These are phyloP conservation scores for Neelides folsomi DNA, from an alignment of 2,888 invertebrate species.

Conservation along the genomic window DNA sequence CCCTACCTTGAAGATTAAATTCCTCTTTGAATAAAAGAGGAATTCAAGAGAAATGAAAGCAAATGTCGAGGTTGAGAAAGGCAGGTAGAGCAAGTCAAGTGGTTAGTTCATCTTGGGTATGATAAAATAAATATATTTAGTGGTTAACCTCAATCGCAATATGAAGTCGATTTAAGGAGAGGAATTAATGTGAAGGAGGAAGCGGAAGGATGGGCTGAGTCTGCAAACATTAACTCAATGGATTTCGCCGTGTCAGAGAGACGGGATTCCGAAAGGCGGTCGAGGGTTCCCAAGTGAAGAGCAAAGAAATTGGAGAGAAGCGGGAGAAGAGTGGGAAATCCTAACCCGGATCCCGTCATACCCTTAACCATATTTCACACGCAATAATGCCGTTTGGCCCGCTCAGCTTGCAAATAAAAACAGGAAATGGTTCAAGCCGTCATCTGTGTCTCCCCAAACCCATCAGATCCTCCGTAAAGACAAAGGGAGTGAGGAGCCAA, in stretches of 20 bases:
- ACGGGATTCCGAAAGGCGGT: slow-evolving; percentile 14
- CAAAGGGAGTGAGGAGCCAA: slow-evolving; percentile 5
- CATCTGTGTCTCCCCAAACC: slow-evolving; percentile 20
- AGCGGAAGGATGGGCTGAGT: slow-evolving; percentile 17
- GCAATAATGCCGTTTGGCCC: slow-evolving; percentile 25
- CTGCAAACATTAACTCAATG: slow-evolving; percentile 18
- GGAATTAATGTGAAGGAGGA: slow-evolving; percentile 6
- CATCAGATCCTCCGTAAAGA: slow-evolving; percentile 21
- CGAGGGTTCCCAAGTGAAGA: not conserved
- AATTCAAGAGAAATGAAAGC: not conserved
- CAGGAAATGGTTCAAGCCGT: slow-evolving; percentile 25
- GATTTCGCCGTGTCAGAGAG: slow-evolving; percentile 21
- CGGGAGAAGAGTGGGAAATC: not conserved
- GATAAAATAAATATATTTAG: not conserved
- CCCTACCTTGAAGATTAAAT: too few relatives aligned
- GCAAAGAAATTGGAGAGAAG: not conserved
- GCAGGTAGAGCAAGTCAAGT: not conserved
- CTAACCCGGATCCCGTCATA: not conserved
- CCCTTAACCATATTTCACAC: slow-evolving; percentile 24
- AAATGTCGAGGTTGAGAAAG: not conserved
- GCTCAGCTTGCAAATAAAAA: slow-evolving; percentile 26
- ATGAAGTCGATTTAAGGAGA: not conserved
- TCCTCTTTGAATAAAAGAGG: not conserved
- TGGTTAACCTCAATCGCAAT: slow-evolving; percentile 3
- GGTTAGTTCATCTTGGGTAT: too few relatives aligned